phyloP scores from a whole-genome alignment of 1,140 invertebrate species.

The Propsilocerus akamusi region DNA sequence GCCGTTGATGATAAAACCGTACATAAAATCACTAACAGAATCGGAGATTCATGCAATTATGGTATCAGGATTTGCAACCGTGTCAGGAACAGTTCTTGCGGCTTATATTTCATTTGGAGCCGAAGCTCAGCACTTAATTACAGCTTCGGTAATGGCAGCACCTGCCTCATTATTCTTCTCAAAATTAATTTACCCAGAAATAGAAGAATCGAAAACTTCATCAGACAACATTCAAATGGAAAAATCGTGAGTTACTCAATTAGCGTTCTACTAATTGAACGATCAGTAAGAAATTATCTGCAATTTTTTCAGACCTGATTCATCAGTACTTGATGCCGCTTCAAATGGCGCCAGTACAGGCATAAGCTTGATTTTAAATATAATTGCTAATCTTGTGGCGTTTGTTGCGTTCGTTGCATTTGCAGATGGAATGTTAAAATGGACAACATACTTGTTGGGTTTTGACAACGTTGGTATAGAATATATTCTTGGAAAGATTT shows the following conservation, averaged over 20 bases:
- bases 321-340: conserved; percentile 73
- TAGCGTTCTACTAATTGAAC: background rate
- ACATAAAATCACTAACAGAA: conserved; percentile 53
- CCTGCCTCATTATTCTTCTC: conserved; percentile 75
- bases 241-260: conserved; percentile 32
- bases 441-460: conserved; percentile 59
- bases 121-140: conserved; percentile 59
- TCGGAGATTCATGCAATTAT: conserved; percentile 88
- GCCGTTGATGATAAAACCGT: conserved; percentile 73
- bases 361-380: conserved; percentile 66
- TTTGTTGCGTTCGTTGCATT: conserved; percentile 77
- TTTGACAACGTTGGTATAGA: conserved; percentile 34
- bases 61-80: conserved; percentile 85
- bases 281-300: conserved; percentile 3
- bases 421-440: conserved; percentile 58
- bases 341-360: conserved; percentile 67
- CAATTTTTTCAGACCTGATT: conserved; percentile 50
- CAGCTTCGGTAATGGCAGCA: conserved; percentile 88
- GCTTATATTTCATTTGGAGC: conserved; percentile 86
- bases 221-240: conserved; percentile 40
- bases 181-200: conserved; percentile 86
- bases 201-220: conserved; percentile 48
- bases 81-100: conserved; percentile 80
- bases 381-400: conserved; percentile 81
- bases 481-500: conserved; percentile 63